Evolutionary conservation across 30 jellyfish, hydroid and myxozoan species (phyloP).

Genomic region (Aurelia coerulea): DNA sequence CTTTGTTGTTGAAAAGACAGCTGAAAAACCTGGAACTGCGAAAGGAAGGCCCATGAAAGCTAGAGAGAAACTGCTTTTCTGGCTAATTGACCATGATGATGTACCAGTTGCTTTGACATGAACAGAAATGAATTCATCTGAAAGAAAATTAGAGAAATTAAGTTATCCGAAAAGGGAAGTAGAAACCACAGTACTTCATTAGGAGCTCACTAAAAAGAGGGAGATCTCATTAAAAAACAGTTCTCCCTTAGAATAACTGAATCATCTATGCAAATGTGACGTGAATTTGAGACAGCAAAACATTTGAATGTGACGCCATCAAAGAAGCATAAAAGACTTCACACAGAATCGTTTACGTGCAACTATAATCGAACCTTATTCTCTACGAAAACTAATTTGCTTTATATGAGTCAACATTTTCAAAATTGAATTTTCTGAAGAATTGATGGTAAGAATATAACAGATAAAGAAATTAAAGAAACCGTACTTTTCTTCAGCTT

Average conservation of each 20-base stretch:
- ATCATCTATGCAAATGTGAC: not conserved
- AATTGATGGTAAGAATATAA: too few species aligned
- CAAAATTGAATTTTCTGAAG: too few species aligned
- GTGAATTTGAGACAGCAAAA: not conserved
- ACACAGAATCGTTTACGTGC: not conserved
- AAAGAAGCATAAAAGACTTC: not conserved
- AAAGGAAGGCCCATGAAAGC: slow-evolving; percentile 72
- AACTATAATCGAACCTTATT: too few species aligned
- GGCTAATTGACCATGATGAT: slow-evolving; percentile 81
- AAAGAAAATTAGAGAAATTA: not conserved
- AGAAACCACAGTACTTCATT: not conserved
- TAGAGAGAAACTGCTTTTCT: slow-evolving; percentile 72
- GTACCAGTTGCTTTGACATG: slow-evolving; percentile 57
- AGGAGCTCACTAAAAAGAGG: too few species aligned
- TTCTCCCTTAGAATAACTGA: not conserved
- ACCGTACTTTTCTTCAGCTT: slow-evolving; percentile 60
- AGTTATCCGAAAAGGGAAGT: slow-evolving; percentile 20
- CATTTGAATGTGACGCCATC: not conserved
- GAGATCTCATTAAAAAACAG: too few species aligned
- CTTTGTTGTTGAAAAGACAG: slow-evolving; percentile 60
- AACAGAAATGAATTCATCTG: slow-evolving; percentile 67
- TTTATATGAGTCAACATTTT: too few species aligned
- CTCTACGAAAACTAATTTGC: too few species aligned
- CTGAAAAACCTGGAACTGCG: slow-evolving; percentile 77
- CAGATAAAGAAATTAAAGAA: not conserved